phyloP scores from a whole-genome alignment of 2,797 vertebrate genomes.

The Acrossocheilus wenchowensis region DNA sequence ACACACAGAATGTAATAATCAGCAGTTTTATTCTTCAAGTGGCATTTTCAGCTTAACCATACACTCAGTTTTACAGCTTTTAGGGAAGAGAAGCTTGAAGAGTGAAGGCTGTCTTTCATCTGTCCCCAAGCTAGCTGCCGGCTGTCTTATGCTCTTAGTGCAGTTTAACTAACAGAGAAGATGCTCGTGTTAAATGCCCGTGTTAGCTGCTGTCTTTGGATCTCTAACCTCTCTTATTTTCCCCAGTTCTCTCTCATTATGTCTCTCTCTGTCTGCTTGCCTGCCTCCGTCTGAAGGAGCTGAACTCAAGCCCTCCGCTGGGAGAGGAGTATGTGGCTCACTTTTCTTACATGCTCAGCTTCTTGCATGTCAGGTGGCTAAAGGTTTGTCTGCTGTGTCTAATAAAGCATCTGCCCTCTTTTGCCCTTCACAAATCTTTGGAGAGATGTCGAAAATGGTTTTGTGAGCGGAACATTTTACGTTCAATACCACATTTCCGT shows the following conservation, averaged over 20 bases:
- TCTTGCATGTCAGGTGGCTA: slow-evolving; percentile 97
- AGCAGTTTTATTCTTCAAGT: not conserved
- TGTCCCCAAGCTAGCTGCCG: not conserved
- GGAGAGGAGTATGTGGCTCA: slow-evolving; percentile 91
- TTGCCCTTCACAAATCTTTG: slow-evolving; percentile 68
- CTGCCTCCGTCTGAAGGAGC: slow-evolving; percentile 78
- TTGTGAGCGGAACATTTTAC: not conserved
- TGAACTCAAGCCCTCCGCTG: slow-evolving; percentile 85
- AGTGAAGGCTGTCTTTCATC: not conserved
- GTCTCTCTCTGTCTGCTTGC: slow-evolving; percentile 49
- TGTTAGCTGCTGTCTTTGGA: slow-evolving; percentile 12
- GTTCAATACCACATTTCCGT: not conserved
- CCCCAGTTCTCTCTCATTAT: slow-evolving; percentile 27
- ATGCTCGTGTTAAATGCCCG: not conserved
- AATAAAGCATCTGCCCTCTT: slow-evolving; percentile 77
- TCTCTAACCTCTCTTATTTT: slow-evolving; percentile 19
- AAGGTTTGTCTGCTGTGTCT: slow-evolving; percentile 89
- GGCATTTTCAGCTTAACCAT: not conserved
- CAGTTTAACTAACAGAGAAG: not conserved
- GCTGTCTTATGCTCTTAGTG: not conserved
- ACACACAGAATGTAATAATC: not conserved
- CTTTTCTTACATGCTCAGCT: slow-evolving; percentile 96
- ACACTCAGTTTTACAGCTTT: slow-evolving; percentile 1
- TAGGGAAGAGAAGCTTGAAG: not conserved
- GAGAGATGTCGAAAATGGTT: not conserved